These are phyloP conservation scores for Andrena hattorfiana DNA, from an alignment of 2,888 invertebrate species.

Conservation along the genomic window DNA sequence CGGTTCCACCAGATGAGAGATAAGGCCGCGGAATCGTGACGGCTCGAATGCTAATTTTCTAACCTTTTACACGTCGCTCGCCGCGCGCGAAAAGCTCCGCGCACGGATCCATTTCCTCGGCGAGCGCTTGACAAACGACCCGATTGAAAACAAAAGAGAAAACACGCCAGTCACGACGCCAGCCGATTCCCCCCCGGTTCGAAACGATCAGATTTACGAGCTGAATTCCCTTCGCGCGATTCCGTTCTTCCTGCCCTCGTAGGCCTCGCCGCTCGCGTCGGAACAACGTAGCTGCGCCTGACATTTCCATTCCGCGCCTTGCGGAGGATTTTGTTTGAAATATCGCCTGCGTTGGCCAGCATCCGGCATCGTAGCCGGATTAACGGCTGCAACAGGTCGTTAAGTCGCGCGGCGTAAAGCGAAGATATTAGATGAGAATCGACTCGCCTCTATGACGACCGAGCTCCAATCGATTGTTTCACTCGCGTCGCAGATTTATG, in stretches of 20 bases:
- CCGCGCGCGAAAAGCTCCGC: constrained; percentile 22
- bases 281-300: constrained; percentile 69
- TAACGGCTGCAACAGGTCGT: constrained; percentile 74
- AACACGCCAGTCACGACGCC: constrained; percentile 58
- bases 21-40: constrained; percentile 44
- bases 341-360: constrained; percentile 62
- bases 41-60: constrained; percentile 48
- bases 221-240: constrained; percentile 49
- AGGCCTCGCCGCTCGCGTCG: constrained; percentile 42
- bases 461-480: constrained; percentile 19
- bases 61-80: constrained; percentile 35
- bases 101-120: constrained; percentile 47
- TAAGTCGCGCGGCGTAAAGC: constrained; percentile 66
- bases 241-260: constrained; percentile 58
- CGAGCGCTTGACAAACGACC: constrained; percentile 60
- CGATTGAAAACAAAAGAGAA: constrained; percentile 58
- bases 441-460: constrained; percentile 36
- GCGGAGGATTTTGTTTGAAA: constrained; percentile 70
- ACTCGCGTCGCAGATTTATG: constrained; percentile 45
- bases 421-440: constrained; percentile 70
- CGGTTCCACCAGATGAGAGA: constrained; percentile 39
- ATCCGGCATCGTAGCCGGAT: constrained; percentile 63
- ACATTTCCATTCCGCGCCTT: constrained; percentile 77
- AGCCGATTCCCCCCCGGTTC: constrained; percentile 57
- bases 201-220: constrained; percentile 58